Base-by-base conservation (phyloP, 2,113 vertebrate species). In the Nycticebus coucang region DNA sequence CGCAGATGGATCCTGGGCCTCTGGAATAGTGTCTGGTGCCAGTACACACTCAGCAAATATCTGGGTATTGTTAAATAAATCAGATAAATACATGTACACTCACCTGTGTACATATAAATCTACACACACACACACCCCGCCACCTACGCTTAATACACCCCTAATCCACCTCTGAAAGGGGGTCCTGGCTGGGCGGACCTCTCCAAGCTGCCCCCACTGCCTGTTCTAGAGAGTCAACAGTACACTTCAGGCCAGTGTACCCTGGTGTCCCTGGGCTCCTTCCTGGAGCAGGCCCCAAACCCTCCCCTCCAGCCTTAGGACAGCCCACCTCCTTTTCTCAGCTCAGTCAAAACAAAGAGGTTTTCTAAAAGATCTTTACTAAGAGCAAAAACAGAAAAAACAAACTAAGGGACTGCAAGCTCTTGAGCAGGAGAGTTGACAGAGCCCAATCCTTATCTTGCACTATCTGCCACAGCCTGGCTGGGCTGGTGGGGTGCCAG, bases 331-430 rank as follows among this genome's bases (percentile, higher is more conserved):
- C 87, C 62, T 94, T 85, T 92, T 22, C 64, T 89, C 35, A 57
- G 71, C 30, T 81, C 37, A 69, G 68, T 85, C 85, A 90, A 95
- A 95, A 95, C 71, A 89, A 89, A 92, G 33, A 71, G 45, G 53
- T 93, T 84, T 87, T 72, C 83, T 66, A 82, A 89, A 94, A 92
- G 86, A 94, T 79, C 45, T 86, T 93, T 60, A 60, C 71, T 59
- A 18, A 95, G 74, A 84, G 41, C 83, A 24, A 95, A 86, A 75
- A 9, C 57, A 33, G 85, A 94, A 66, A 95, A 92, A 94, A 81
- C 64, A 95, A 87, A 95, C 72, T 37, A 35, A 90, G 80, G 68
- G n/a, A 82, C 89, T 83, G 9, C 21, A 77, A 84, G 21, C 50
- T 59, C 80, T 90, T 33, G 10, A 62, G 35, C 2, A 11, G 64